These are phyloP conservation scores for Ictalurus punctatus DNA, from an alignment of 2,113 vertebrate species.

Conservation along the genomic window DNA sequence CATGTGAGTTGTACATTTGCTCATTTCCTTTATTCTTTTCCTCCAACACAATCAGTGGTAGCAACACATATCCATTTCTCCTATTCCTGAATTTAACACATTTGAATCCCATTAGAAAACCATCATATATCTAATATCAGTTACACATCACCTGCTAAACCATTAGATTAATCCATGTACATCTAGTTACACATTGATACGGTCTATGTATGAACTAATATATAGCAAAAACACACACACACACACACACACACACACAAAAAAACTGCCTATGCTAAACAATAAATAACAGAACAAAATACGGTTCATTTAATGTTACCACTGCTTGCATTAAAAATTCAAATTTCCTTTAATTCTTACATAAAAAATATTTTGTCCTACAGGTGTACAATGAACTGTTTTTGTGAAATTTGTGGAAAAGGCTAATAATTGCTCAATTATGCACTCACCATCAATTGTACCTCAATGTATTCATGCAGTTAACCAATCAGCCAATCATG, in stretches of 20 bases:
- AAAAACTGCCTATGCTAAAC: not conserved
- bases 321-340: not conserved
- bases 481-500: not conserved
- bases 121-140: not conserved
- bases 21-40: not conserved
- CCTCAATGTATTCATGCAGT: not conserved
- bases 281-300: not conserved
- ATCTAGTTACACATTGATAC: not conserved
- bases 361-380: not conserved
- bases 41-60: not conserved
- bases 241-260: too few relatives aligned
- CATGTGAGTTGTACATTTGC: not conserved
- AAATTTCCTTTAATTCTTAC: not conserved
- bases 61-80: not conserved
- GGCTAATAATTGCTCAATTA: not conserved
- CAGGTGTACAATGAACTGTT: not conserved
- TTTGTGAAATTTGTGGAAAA: not conserved
- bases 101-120: not conserved
- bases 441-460: not conserved
- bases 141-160: not conserved
- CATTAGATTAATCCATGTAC: not conserved
- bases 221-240: too few relatives aligned
- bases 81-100: not conserved
- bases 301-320: not conserved
- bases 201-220: not conserved